These are phyloP conservation scores for Chaetops frenatus DNA, from an alignment of 2,113 vertebrate species.

Conservation along the genomic window DNA sequence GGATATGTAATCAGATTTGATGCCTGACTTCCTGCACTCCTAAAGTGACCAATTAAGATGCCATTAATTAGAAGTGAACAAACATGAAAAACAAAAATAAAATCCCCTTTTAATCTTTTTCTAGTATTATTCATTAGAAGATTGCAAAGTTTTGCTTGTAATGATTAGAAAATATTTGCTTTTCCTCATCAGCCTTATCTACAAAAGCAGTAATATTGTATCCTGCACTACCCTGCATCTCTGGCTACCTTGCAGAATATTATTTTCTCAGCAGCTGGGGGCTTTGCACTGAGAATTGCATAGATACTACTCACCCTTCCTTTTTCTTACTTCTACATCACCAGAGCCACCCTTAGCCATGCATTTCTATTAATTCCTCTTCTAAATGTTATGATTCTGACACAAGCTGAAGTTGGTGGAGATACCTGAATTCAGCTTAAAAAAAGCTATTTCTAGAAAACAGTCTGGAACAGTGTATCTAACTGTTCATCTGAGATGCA, in stretches of 20 bases:
- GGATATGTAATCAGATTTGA: slow-evolving; percentile 39
- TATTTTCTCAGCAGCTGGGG: not conserved
- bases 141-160: not conserved
- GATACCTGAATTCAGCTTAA: not conserved
- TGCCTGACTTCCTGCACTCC: slow-evolving; percentile 8
- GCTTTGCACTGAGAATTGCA: not conserved
- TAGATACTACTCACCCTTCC: not conserved
- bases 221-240: not conserved
- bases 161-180: not conserved
- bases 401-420: not conserved
- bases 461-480: not conserved
- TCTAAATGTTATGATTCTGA: not conserved
- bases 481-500: not conserved
- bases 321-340: not conserved
- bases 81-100: not conserved
- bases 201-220: not conserved
- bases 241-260: not conserved
- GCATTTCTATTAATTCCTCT: not conserved
- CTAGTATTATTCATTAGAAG: not conserved
- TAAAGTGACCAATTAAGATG: not conserved
- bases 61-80: not conserved
- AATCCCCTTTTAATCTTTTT: not conserved
- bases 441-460: not conserved
- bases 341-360: not conserved
- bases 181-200: not conserved